A percentile compares a stretch with the other conserved stretches of the same genome.
Evolutionary conservation across 2,113 vertebrate species (phyloP).

Genomic region (Pachyramphus minor): DNA sequence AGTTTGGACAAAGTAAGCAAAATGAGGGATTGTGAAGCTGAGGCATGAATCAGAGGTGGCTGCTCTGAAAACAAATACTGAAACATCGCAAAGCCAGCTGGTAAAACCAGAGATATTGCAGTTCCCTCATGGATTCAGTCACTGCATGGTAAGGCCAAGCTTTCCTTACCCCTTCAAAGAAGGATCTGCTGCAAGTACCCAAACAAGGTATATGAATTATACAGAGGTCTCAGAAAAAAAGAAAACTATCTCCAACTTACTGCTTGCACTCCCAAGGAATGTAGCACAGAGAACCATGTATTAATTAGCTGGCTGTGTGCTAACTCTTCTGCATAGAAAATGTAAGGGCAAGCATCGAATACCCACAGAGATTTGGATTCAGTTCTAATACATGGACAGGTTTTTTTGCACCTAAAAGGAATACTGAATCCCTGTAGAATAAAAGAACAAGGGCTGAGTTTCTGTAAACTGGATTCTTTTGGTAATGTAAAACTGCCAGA

Average conservation of each 20-base stretch:
- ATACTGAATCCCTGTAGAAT: not conserved
- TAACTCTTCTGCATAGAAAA: not conserved
- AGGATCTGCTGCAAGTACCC: not conserved
- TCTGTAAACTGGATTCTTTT: not conserved
- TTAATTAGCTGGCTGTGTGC: not conserved
- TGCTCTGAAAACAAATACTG: not conserved
- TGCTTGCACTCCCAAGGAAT: not conserved
- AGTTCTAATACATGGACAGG: not conserved
- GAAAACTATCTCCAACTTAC: not conserved
- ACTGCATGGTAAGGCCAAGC: not conserved
- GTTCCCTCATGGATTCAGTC: not conserved
- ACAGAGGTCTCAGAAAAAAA: not conserved
- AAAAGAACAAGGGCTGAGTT: not conserved
- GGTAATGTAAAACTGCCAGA: not conserved
- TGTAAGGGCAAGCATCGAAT: not conserved
- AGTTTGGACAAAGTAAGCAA: not conserved
- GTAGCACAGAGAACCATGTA: fast-evolving
- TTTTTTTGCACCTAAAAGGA: not conserved
- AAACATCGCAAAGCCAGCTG: not conserved
- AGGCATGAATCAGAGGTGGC: not conserved
- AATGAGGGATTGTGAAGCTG: not conserved
- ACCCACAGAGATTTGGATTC: not conserved
- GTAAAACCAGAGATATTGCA: not conserved
- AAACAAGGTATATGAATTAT: not conserved
- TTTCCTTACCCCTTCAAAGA: not conserved